phyloP scores from a whole-genome alignment of 2,888 invertebrate species.

The Metacarcinus magister region DNA sequence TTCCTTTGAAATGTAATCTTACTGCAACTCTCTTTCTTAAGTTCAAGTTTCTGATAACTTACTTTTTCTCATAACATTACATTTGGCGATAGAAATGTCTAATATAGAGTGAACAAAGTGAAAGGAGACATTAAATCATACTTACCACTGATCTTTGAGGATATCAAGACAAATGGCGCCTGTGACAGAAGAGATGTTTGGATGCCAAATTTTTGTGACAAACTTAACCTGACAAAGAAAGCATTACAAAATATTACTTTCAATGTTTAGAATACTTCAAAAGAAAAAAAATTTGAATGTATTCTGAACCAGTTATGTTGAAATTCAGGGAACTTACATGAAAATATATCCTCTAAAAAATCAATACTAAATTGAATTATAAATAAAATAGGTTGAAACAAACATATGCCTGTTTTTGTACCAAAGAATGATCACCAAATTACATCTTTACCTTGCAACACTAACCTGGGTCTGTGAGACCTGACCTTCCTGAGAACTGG shows the following conservation, averaged over 20 bases:
- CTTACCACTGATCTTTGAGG: constrained; percentile 94
- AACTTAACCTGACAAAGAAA: constrained; percentile 87
- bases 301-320: neutral
- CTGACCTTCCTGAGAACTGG: neutral
- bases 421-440: neutral
- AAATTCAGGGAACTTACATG: neutral
- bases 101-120: neutral
- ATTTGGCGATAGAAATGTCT: neutral
- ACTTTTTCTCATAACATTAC: neutral
- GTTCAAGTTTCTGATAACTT: neutral
- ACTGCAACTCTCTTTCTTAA: neutral
- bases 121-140: neutral
- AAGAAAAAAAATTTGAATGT: neutral
- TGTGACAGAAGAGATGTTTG: constrained; percentile 99
- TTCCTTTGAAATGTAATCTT: neutral
- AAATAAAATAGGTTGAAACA: neutral
- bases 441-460: neutral
- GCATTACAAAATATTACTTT: neutral
- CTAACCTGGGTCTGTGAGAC: neutral
- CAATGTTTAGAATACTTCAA: neutral
- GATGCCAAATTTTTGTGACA: constrained; percentile 99
- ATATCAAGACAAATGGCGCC: constrained; percentile 99
- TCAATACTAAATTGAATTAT: neutral
- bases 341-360: neutral
- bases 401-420: neutral